These are phyloP conservation scores for Protobothrops mucrosquamatus DNA, from an alignment of 2,113 vertebrate genomes.

Conservation along the genomic window DNA sequence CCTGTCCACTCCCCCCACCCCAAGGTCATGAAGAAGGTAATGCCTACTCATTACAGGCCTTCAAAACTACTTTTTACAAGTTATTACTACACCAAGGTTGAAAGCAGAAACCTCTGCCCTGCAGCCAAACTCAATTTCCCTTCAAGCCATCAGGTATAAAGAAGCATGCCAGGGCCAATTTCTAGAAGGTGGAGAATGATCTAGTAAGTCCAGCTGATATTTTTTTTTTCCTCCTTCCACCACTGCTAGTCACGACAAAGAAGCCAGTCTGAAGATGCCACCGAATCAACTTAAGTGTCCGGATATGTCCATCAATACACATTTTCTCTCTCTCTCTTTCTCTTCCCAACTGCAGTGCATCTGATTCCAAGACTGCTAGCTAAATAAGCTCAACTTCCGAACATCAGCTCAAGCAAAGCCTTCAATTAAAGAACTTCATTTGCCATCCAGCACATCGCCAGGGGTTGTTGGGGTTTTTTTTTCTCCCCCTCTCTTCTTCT, in stretches of 20 bases:
- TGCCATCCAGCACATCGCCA: conserved; percentile 46
- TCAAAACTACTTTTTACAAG: conserved; percentile 37
- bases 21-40: not conserved
- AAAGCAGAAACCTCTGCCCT: conserved; percentile 21
- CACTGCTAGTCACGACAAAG: not conserved
- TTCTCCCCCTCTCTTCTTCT: conserved; percentile 14
- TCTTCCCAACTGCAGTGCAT: conserved; percentile 27
- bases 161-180: conserved; percentile 6
- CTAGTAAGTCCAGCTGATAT: not conserved
- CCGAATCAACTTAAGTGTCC: not conserved
- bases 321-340: not conserved
- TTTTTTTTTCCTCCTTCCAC: not conserved
- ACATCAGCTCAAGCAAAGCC: conserved; percentile 50
- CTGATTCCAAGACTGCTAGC: conserved; percentile 32
- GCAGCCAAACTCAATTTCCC: conserved; percentile 10
- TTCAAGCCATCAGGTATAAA: conserved; percentile 26
- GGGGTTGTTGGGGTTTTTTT: not conserved
- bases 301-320: not conserved
- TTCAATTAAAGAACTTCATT: conserved; percentile 63
- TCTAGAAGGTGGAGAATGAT: not conserved
- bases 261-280: conserved; percentile 32
- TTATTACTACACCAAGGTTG: conserved; percentile 22
- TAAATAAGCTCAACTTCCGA: conserved; percentile 52
- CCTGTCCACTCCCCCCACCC: not conserved
- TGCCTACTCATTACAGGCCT: conserved; percentile 2